Base-by-base conservation (phyloP, 2,797 vertebrate genomes). In the Rhinophrynus dorsalis region DNA sequence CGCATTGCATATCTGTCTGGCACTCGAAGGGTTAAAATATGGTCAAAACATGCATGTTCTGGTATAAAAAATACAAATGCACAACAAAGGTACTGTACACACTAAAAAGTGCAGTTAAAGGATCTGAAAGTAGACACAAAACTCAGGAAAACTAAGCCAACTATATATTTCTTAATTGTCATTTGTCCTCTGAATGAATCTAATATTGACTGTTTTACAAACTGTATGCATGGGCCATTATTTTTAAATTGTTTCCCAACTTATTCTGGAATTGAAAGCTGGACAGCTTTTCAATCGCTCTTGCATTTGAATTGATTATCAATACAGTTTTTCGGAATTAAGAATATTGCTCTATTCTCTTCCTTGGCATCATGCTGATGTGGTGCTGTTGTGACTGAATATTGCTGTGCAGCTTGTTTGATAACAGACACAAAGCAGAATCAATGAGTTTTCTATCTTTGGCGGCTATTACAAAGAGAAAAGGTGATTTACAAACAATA, bases 221-320 rank as follows among this genome's bases (percentile, higher is more conserved):
- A 84, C 81, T 81, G 81, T 92, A 92, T 89, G 88, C 90, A 86
- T 84, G 90, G 89, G 88, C 94, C 90, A 90, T 96, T 97, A 96
- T 96, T 96, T 95, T 95, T 92, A 95, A 96, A 97, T 94, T 96
- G 94, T 97, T 96, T 94, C 92, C 94, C 93, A 94, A 96, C 94
- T 92, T 90, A 91, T 91, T 90, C 86, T 67, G 90, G 93, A 96
- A 95, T 95, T 94, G 94, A 95, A 93, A 92, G 94, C 89, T 90
- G 88, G 95, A 97, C 94, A 96, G 95, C 91, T 98, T 93, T 94
- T 96, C 94, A 94, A 96, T 96, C 90, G 86, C 88, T 83, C 78
- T 84, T 87, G 79, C 90, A 92, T 92, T 90, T 88, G 90, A 85
- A 98, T 96, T 97, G 96, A 98, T 98, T 97, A 94, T 92, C 95